Evolutionary conservation across 2,797 vertebrate genomes (phyloP).

Genomic region (Macropodus opercularis): DNA sequence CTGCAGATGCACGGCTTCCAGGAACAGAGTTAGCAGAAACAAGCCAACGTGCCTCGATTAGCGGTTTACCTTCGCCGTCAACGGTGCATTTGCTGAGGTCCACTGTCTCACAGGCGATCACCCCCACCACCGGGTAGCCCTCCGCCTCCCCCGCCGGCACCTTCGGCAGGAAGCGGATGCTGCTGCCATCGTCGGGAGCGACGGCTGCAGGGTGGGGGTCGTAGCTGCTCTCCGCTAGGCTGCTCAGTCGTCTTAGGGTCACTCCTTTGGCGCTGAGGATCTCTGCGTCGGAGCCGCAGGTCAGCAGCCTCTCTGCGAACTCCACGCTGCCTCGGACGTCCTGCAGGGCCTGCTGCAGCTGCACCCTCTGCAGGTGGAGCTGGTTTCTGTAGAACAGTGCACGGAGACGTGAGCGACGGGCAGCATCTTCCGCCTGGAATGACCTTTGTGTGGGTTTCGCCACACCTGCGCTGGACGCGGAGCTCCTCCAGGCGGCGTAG

Average conservation of each 20-base stretch:
- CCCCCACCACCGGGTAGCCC: constrained; percentile 87
- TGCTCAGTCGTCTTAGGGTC: constrained; percentile 82
- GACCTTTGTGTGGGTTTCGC: too few species aligned
- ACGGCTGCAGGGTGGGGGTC: constrained; percentile 54
- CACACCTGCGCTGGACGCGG: constrained; percentile 78
- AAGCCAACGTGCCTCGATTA: not conserved
- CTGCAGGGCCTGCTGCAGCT: constrained; percentile 88
- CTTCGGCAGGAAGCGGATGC: constrained; percentile 83
- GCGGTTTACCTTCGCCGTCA: constrained; percentile 86
- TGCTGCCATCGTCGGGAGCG: constrained; percentile 68
- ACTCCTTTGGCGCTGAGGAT: constrained; percentile 88
- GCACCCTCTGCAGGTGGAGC: constrained; percentile 87
- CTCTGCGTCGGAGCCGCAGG: constrained; percentile 85
- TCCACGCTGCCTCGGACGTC: constrained; percentile 84
- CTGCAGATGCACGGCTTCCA: too few species aligned
- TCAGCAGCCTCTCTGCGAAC: constrained; percentile 88
- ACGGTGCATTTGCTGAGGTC: constrained; percentile 86
- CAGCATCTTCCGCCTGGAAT: too few species aligned
- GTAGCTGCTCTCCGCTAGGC: constrained; percentile 77
- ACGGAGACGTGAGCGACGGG: not conserved
- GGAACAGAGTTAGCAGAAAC: too few species aligned
- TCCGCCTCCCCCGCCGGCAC: constrained; percentile 84
- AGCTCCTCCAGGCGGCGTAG: constrained; percentile 87
- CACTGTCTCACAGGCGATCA: constrained; percentile 80
- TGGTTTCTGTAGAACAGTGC: constrained; percentile 73